A percentile compares a stretch with the other conserved stretches of the same genome.
Conservation (phyloP, 1,140 invertebrate species). For the Bombus affinis region DNA sequence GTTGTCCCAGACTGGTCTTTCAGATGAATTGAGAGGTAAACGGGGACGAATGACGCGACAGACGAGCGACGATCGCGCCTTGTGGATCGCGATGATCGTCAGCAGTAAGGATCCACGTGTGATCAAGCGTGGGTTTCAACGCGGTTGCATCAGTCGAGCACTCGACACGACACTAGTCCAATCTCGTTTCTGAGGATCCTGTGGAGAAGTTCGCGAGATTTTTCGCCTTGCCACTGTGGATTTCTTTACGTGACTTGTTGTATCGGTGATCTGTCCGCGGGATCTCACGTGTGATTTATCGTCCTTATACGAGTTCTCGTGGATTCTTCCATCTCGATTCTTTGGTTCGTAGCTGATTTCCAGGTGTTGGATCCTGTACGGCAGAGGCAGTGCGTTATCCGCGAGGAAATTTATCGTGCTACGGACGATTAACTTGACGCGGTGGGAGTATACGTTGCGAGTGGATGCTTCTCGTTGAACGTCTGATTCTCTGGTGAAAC, state of each 20-base stretch:
- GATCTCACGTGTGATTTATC: slow-evolving; percentile 13
- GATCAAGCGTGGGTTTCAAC: slow-evolving; percentile 45
- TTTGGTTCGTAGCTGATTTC: neutral
- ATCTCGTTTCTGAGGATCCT: slow-evolving; percentile 27
- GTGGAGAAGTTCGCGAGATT: no score
- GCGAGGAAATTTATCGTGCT: neutral
- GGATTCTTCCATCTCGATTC: neutral
- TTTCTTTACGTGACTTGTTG: neutral
- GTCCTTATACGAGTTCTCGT: no score
- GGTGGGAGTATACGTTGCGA: neutral
- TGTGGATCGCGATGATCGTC: slow-evolving; percentile 32
- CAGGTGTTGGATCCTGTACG: neutral
- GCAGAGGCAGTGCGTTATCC: neutral
- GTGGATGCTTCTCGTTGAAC: neutral
- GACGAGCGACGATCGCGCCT: neutral
- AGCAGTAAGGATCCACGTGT: slow-evolving; percentile 33
- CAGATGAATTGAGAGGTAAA: neutral
- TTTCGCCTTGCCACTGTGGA: no score
- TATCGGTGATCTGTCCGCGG: slow-evolving; percentile 2
- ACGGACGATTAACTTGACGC: neutral
- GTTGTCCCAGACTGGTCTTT: no score
- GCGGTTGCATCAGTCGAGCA: slow-evolving; percentile 21
- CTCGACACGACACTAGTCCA: neutral
- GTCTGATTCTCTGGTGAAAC: neutral
- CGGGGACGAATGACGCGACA: slow-evolving; percentile 36